phyloP scores from a whole-genome alignment of 1,140 invertebrate genomes.

The Scaptomyza pallida region DNA sequence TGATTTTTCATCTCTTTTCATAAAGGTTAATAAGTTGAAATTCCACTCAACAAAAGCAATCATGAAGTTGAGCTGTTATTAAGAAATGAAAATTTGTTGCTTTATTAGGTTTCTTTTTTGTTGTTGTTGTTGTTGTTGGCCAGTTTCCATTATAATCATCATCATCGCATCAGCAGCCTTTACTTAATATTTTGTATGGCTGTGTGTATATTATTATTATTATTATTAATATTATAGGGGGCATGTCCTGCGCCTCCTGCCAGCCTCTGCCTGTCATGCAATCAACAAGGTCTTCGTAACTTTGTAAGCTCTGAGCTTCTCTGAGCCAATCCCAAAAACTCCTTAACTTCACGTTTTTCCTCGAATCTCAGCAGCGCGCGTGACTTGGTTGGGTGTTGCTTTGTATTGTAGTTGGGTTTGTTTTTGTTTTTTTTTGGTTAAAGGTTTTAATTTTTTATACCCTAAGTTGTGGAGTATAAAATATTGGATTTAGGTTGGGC shows the following conservation, averaged over 20 bases:
- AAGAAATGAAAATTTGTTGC: constrained; percentile 83
- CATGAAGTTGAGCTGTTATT: constrained; percentile 58
- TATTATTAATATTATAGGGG: constrained; percentile 43
- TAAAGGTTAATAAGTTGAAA: constrained; percentile 76
- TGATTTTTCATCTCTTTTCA: constrained; percentile 65
- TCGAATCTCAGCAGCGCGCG: constrained; percentile 40
- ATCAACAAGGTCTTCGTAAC: constrained; percentile 33
- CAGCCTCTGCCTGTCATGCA: constrained; percentile 49
- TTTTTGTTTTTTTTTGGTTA: constrained; percentile 38
- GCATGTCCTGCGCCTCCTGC: constrained; percentile 50
- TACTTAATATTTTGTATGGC: constrained; percentile 7
- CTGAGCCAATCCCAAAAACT: no score
- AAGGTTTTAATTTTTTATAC: constrained; percentile 37
- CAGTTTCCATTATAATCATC: constrained; percentile 39
- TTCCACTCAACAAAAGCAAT: constrained; percentile 35
- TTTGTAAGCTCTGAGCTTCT: background rate
- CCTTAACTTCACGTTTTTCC: constrained; percentile 43
- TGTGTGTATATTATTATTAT: constrained; percentile 43
- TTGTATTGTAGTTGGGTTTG: constrained; percentile 14
- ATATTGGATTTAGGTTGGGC: no score
- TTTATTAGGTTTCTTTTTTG: constrained; percentile 77
- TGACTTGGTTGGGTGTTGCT: constrained; percentile 36
- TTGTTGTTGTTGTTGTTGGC: no score
- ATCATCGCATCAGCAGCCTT: constrained; percentile 49
- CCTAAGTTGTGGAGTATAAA: background rate